Evolutionary conservation across 2,113 vertebrate species (phyloP).

Genomic region (Microtus richardsoni): DNA sequence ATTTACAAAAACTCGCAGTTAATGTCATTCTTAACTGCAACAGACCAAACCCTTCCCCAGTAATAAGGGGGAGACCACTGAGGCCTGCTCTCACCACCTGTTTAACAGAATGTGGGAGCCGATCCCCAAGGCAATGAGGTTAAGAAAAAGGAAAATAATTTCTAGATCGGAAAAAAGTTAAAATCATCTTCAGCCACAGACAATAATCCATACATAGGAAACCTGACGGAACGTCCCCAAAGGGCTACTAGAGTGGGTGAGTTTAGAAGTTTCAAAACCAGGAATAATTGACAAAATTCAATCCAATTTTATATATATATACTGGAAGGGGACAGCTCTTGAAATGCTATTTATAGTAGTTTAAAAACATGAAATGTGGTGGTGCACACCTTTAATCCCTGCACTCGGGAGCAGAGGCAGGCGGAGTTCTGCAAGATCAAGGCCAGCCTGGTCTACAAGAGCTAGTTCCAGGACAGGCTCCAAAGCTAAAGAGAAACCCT

Average conservation of each 20-base stretch:
- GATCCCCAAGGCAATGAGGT: background rate
- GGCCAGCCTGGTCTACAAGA: too few species aligned
- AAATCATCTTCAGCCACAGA: background rate
- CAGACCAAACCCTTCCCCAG: background rate
- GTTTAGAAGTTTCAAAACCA: constrained; percentile 7
- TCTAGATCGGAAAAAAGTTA: background rate
- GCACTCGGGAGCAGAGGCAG: too few species aligned
- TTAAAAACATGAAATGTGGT: background rate
- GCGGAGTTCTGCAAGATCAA: too few species aligned
- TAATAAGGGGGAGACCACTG: background rate
- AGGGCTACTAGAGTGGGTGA: background rate
- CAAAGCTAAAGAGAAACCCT: too few species aligned
- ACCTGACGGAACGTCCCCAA: background rate
- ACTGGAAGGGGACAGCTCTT: background rate
- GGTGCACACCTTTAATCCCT: too few species aligned
- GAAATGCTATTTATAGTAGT: background rate
- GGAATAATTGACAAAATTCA: background rate
- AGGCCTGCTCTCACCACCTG: background rate
- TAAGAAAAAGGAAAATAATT: background rate
- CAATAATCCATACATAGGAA: background rate
- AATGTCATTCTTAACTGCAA: background rate
- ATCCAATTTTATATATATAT: background rate
- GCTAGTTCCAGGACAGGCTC: too few species aligned
- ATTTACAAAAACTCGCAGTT: background rate
- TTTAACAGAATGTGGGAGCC: background rate